Evolutionary conservation across 2,797 vertebrate species (phyloP).

Genomic region (Myotis planiceps): DNA sequence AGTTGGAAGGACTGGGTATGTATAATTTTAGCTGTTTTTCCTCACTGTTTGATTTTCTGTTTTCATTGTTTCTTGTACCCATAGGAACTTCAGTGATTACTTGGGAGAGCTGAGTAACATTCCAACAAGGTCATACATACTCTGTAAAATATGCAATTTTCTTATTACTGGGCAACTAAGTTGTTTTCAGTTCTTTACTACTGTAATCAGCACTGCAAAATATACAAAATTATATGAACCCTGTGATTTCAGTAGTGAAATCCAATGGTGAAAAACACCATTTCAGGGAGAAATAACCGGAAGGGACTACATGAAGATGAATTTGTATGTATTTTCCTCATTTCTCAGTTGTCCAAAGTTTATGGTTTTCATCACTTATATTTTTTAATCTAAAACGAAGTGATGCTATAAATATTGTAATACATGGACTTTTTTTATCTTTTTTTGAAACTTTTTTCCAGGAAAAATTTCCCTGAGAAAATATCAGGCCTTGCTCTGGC

Average conservation of each 20-base stretch:
- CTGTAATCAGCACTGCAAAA: not conserved
- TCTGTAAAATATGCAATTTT: not conserved
- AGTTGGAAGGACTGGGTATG: not conserved
- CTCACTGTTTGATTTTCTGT: not conserved
- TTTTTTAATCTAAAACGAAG: conserved; percentile 4
- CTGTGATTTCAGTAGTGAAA: not conserved
- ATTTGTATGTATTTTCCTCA: not conserved
- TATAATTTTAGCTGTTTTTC: not conserved
- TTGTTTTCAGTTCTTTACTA: not conserved
- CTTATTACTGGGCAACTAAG: not conserved
- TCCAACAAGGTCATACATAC: not conserved
- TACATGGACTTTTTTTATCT: not conserved
- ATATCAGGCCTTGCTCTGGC: not conserved
- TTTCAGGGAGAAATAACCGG: not conserved
- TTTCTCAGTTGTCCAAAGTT: not conserved
- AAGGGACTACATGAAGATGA: not conserved
- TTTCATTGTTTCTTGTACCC: not conserved
- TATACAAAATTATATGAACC: not conserved
- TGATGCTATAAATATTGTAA: not conserved
- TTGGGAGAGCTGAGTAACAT: not conserved
- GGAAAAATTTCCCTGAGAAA: not conserved
- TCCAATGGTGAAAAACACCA: not conserved
- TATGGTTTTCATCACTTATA: not conserved
- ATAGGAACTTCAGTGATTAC: not conserved
- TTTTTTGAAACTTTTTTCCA: conserved; percentile 1